Conservation (phyloP, 1,140 invertebrate genomes). For the Macrocentrus cingulum region DNA sequence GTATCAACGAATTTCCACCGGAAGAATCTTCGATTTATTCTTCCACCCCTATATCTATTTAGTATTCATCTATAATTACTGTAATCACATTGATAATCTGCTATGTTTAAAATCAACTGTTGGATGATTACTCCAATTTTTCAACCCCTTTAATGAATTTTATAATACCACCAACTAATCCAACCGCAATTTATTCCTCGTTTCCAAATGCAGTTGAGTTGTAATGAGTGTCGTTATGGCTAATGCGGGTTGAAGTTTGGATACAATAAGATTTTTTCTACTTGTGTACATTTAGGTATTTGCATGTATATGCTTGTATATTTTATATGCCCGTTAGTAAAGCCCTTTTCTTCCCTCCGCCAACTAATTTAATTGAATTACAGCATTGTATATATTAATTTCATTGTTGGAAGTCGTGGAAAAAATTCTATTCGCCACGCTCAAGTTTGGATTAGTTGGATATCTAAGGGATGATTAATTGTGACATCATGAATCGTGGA, state of each 20-base stretch:
- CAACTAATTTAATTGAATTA: no score
- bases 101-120: not conserved
- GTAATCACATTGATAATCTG: constrained; percentile 1
- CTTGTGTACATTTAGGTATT: constrained; percentile 55
- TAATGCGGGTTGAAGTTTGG: constrained; percentile 61
- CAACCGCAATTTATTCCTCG: constrained; percentile 62
- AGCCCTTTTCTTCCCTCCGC: no score
- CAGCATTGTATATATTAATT: no score
- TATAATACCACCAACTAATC: constrained; percentile 47
- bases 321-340: constrained; percentile 53
- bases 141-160: constrained; percentile 15
- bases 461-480: no score
- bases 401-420: no score
- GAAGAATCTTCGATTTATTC: constrained; percentile 10
- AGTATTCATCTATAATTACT: constrained; percentile 18
- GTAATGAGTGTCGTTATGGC: constrained; percentile 59
- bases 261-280: constrained; percentile 59
- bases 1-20: constrained; percentile 31
- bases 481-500: no score
- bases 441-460: no score
- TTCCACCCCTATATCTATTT: constrained; percentile 8
- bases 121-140: constrained; percentile 4
- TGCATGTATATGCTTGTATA: constrained; percentile 36
- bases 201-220: constrained; percentile 62
- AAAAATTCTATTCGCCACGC: no score